Evolutionary conservation across 2,888 invertebrate genomes (phyloP).

Genomic region (Hydroisotoma schaefferi): DNA sequence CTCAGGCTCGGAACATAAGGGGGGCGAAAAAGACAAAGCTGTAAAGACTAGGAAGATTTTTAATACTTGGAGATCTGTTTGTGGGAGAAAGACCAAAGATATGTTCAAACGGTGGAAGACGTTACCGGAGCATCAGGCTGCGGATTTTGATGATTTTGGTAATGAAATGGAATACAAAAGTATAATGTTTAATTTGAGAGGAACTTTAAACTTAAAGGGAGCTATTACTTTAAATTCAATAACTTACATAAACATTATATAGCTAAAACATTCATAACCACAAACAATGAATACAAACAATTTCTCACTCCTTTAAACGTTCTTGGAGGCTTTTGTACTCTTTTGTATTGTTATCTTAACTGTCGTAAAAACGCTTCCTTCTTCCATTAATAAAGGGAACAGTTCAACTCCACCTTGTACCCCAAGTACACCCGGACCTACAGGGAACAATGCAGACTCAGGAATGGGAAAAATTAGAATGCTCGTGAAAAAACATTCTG

Average conservation of each 20-base stretch:
- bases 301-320: too few species aligned
- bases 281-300: too few species aligned
- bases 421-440: conserved; percentile 57
- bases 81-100: conserved; percentile 71
- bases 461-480: conserved; percentile 52
- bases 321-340: too few species aligned
- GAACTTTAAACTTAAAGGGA: too few species aligned
- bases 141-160: conserved; percentile 37
- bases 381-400: conserved; percentile 3
- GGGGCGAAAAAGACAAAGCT: conserved; percentile 41
- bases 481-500: conserved; percentile 57
- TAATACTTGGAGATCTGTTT: conserved; percentile 62
- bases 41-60: conserved; percentile 63
- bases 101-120: conserved; percentile 54
- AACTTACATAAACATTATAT: too few species aligned
- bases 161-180: too few species aligned
- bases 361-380: neutral
- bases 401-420: conserved; percentile 18
- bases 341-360: neutral
- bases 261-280: too few species aligned
- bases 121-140: conserved; percentile 45
- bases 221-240: too few species aligned
- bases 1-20: conserved; percentile 14
- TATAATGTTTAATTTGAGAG: too few species aligned
- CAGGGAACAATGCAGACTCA: conserved; percentile 18